Evolutionary conservation across 2,113 vertebrate genomes (phyloP), one percentile per base, ranked within the genome.

Genomic region (Himantopus leucocephalus): DNA sequence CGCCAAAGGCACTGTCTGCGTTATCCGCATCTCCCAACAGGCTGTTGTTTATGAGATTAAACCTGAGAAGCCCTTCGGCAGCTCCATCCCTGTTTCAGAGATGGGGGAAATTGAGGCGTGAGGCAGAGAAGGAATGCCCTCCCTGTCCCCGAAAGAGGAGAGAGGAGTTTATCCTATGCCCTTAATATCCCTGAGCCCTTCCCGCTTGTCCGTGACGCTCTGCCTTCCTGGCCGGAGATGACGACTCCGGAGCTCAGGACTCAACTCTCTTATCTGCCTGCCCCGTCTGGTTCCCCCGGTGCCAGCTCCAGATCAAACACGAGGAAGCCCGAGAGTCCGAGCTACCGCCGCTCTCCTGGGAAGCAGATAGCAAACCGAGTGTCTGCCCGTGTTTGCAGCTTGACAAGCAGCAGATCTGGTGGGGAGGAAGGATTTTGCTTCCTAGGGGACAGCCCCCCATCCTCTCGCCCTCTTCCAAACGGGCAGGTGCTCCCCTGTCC

Each of bases 171-270:
- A 8, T 72, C 30, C 62, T 34, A 0, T 59, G 32, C 12, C 50
- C 21, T 41, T 32, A 19, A 5, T 32, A 10, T 48, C 41, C 64
- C 60, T 1, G 63, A 79, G 56, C 45, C 59, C 16, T 78, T 92
- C 72, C 66, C 1, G 0, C 48, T 58, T 2, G 0, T 18, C 50
- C 6, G 0, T 16, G 60, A 45, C 2, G 1, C 45, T 66, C 14
- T 72, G 35, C 74, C 52, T 91, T 88, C 84, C 52, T 26, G 47
- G 73, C 45, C 1, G 12, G 70, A 81, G 70, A 7, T 67, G 66
- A 11, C 3, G 0, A 29, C 60, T 72, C 50, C 2, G 13, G 60
- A 53, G 27, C 8, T 0, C 34, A 29, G 75, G 43, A 5, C 17
- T 55, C 23, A 0, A 4, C 37, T 43, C 55, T 41, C 60, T 75